Base-by-base conservation (phyloP, 2,113 vertebrate species). In the Microcebus griseorufus region DNA sequence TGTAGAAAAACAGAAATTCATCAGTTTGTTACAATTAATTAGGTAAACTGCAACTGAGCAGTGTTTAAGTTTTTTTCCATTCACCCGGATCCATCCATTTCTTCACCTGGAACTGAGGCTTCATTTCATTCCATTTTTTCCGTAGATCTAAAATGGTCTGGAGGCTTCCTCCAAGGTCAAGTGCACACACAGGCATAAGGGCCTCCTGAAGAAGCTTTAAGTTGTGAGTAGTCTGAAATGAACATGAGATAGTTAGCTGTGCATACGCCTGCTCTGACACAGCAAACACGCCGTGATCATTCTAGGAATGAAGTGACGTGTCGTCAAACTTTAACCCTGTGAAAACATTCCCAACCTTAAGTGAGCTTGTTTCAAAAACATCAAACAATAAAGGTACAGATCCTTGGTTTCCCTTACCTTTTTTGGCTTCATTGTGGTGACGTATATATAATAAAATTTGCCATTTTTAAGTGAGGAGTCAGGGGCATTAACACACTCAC, bases 51-150 rank as follows among this genome's bases (percentile, higher is more conserved):
- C 51, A 93, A 80, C 23, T 4, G 3, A 90, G 94, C 2, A 6
- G 81, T 95, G 92, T 78, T 91, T 45, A 14, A 32, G 23, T 14
- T 75, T n/a, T 86, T 78, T 64, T 32, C 20, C 45, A n/a, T 87
- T 92, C 76, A 86, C 17, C 39, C 73, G 91, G 48, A 17, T 53
- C 65, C 64, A 97, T 70, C 34, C 73, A 2, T 13, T 73, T 97
- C 67, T 96, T 98, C 88, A 99, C 99, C 97, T 98, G 98, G 93
- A 99, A 99, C 82, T 99, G 98, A 45, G 99, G 99, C 94, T 99
- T 99, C 97, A 99, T 99, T 95, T 98, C 96, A 37, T 95, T 98
- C 98, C 99, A 98, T 78, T 98, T 99, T 83, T 99, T 98, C 87
- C 98, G 98, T 83, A 99, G 98, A 76, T 98, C 98, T 89, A 98